Evolutionary conservation across 2,797 vertebrate species (phyloP).

Genomic region (Thamnophis elegans): DNA sequence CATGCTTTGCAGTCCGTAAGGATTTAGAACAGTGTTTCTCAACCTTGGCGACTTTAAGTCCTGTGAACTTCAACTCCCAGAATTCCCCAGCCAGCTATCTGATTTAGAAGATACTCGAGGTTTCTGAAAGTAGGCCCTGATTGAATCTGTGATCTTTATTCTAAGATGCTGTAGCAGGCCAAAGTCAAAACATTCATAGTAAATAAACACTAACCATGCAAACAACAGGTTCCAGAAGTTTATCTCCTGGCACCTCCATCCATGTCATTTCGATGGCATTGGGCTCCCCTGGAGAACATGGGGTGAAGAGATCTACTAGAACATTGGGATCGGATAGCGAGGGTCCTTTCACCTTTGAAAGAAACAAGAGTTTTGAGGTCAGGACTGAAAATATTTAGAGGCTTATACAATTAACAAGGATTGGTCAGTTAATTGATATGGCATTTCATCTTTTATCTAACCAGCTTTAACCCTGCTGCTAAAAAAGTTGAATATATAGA

Average conservation of each 20-base stretch:
- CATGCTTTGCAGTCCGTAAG: background rate
- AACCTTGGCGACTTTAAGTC: no score
- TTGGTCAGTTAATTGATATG: background rate
- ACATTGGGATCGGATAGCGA: constrained; percentile 80
- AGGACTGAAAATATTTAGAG: background rate
- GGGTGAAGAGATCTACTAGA: constrained; percentile 83
- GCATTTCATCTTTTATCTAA: background rate
- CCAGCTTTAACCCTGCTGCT: background rate
- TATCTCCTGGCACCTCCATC: constrained; percentile 94
- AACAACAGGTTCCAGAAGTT: constrained; percentile 89
- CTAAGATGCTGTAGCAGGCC: background rate
- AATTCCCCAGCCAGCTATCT: no score
- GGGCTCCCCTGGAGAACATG: constrained; percentile 93
- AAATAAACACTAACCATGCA: constrained; percentile 79
- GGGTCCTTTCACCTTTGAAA: constrained; percentile 80
- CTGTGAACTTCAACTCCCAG: no score
- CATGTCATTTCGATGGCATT: constrained; percentile 92
- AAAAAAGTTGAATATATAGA: background rate
- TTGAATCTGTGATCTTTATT: background rate
- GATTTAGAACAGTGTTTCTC: no score
- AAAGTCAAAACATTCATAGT: background rate
- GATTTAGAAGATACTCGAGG: background rate
- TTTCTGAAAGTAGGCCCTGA: background rate
- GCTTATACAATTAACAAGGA: background rate
- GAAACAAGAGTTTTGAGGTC: constrained; percentile 11